These are phyloP conservation scores for Artemia sinica DNA, from an alignment of 2,888 invertebrate genomes.

Conservation along the genomic window DNA sequence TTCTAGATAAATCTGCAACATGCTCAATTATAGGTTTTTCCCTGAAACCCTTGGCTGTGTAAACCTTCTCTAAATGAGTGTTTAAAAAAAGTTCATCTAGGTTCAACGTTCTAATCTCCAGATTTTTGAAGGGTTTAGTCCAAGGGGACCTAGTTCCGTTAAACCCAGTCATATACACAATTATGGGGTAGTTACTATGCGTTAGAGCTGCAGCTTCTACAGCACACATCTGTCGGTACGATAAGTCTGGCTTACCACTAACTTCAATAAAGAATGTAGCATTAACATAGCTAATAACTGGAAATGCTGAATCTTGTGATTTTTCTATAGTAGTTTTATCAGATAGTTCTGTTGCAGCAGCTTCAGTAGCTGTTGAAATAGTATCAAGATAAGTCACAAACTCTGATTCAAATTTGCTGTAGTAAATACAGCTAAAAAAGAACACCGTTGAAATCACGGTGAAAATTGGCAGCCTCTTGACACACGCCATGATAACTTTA, in stretches of 20 bases:
- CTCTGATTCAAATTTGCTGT: no score
- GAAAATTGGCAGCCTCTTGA: no score
- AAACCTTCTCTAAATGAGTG: not conserved
- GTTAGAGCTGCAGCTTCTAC: not conserved
- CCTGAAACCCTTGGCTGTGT: not conserved
- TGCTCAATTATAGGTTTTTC: not conserved
- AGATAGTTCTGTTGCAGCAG: no score
- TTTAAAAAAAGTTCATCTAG: not conserved
- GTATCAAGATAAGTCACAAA: no score
- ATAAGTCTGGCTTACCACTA: not conserved
- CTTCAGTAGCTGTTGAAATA: no score
- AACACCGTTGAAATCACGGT: no score
- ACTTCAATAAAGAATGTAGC: not conserved
- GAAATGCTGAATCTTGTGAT: no score
- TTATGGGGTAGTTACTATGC: not conserved
- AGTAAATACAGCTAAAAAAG: no score
- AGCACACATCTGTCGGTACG: not conserved
- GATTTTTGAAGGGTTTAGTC: not conserved
- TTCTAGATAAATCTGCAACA: not conserved
- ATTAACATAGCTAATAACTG: not conserved
- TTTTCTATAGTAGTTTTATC: no score
- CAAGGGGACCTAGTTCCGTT: not conserved
- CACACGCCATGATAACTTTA: no score
- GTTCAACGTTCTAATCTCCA: not conserved
- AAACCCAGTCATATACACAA: constrained; percentile 2